Conservation (phyloP, 2,113 vertebrate genomes). For the Rhodinocichla rosea region DNA sequence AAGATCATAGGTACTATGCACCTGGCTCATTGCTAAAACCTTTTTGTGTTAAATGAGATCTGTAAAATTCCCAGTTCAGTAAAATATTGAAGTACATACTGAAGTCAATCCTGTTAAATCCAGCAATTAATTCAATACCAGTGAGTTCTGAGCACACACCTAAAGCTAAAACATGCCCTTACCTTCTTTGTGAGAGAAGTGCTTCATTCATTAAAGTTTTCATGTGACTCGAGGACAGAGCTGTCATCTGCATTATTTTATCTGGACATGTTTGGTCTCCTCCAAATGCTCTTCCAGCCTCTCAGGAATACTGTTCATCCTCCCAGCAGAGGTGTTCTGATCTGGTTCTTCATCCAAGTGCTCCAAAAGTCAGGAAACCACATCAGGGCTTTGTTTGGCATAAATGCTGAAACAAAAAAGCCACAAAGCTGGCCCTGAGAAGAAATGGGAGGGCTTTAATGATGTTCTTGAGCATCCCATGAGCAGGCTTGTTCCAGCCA, state of each 20-base stretch:
- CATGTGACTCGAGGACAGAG: not conserved
- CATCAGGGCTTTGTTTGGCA: not conserved
- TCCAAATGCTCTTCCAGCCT: not conserved
- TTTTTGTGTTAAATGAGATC: not conserved
- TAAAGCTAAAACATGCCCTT: not conserved
- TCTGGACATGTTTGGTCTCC: not conserved
- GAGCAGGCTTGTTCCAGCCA: not conserved
- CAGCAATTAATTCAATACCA: not conserved
- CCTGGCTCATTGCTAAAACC: conserved; percentile 4
- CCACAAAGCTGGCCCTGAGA: not conserved
- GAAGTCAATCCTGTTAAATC: not conserved
- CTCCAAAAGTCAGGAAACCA: not conserved
- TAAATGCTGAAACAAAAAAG: not conserved
- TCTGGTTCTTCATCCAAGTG: not conserved
- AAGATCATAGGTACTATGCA: not conserved
- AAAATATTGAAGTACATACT: not conserved
- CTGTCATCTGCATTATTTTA: not conserved
- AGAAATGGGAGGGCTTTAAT: not conserved
- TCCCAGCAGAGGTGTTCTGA: not conserved
- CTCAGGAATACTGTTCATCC: not conserved
- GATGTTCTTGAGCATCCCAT: not conserved
- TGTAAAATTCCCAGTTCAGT: not conserved
- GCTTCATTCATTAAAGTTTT: not conserved
- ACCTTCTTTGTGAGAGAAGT: not conserved
- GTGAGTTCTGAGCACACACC: not conserved